Percentiles rank a stretch among this genome's conserved stretches.
Evolutionary conservation across 2,113 vertebrate genomes (phyloP).

Genomic region (Microtus pennsylvanicus): DNA sequence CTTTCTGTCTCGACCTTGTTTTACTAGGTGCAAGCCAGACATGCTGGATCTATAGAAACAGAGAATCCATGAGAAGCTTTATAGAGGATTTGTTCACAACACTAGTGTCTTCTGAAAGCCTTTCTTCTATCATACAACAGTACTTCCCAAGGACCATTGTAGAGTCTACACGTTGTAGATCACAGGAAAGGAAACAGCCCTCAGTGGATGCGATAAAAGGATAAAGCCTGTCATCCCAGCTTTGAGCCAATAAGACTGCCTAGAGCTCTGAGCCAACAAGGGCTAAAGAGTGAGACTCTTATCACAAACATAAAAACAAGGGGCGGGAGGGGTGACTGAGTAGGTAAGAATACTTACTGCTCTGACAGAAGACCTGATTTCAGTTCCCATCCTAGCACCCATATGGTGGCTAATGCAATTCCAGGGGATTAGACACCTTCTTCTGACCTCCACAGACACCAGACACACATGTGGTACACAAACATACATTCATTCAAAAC

Average conservation of each 20-base stretch:
- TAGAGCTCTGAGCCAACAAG: too few relatives aligned
- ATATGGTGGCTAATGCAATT: not conserved
- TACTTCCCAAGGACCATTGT: not conserved
- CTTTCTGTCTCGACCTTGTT: conserved; percentile 95
- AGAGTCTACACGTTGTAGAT: not conserved
- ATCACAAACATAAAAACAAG: not conserved
- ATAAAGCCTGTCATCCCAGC: not conserved
- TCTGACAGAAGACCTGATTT: not conserved
- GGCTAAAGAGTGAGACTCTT: not conserved
- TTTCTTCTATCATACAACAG: not conserved
- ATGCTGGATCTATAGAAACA: conserved; percentile 93
- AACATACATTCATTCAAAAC: not conserved
- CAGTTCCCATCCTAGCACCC: not conserved
- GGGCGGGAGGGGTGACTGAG: not conserved
- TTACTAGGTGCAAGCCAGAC: conserved; percentile 97
- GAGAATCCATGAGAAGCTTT: conserved; percentile 11
- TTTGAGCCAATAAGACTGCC: not conserved
- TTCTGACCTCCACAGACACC: not conserved
- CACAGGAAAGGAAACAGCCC: not conserved
- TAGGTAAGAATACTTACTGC: too few relatives aligned
- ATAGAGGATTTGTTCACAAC: conserved; percentile 29
- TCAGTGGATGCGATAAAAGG: not conserved
- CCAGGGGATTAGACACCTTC: not conserved
- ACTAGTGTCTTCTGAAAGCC: not conserved
- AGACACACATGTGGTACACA: not conserved